Evolutionary conservation across 1,140 invertebrate species (phyloP), one percentile per base, ranked within the genome.

Genomic region (Musca vetustissima): DNA sequence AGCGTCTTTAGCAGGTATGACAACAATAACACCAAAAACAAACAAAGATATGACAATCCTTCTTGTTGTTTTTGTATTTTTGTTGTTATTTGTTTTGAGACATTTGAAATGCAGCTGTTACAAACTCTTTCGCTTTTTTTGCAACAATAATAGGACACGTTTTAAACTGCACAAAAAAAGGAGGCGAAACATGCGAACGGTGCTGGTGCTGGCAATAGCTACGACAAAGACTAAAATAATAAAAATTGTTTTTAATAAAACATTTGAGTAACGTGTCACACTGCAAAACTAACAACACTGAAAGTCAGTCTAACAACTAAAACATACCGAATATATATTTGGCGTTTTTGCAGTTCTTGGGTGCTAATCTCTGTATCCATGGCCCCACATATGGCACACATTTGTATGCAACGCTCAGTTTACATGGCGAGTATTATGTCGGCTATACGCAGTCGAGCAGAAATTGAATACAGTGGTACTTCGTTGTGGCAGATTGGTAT

Each of bases 161-260:
- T 52, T 22, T 52, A 52, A 52, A 52, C 49, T 6, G 14, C 17
- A 19, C 9, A 52, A 19, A 52, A 49, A 49, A 19, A 49, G 15
- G 15, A 52, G 17, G 36, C 57, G n/a, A 36, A 61, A 28, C 32
- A 61, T 61, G 36, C 32, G 57, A 61, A 28, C 17, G 9, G 57
- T 43, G 32, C 36, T 61, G 32, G 36, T 43, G 36, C 36, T 43
- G 36, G 36, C 36, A 43, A 43, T 43, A 43, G 36, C 6, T 43
- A 43, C 11, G 36, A 43, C 36, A 43, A 61, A 36, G 28, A 61
- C 28, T 61, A 36, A n/a, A 61, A 61, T 61, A 61, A 61, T 61
- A 61, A 61, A 61, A 61, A 61, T 61, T 61, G 57, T 61, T 61
- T 61, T 61, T 61, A 61, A 61, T 61, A 61, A 61, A 61, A 61